Base-by-base conservation (phyloP, 2,113 vertebrate genomes). In the Nettapus auritus region DNA sequence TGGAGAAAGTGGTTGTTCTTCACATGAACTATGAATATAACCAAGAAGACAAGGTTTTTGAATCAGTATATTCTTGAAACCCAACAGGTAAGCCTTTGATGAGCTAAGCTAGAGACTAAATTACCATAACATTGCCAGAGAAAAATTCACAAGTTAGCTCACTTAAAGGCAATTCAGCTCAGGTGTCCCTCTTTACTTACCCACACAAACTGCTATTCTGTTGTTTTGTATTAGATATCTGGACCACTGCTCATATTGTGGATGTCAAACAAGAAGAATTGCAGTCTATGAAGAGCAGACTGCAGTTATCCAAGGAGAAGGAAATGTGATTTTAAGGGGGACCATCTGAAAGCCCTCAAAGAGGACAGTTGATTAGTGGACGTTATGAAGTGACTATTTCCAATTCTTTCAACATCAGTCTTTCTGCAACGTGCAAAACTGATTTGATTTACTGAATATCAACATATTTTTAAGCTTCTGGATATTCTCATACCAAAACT, bases 151-250 rank as follows among this genome's bases (percentile, higher is more conserved):
- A 48, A 21, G 13, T 46, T 38, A 56, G 25, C 7, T 89, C 33
- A 60, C 52, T 52, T 29, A 14, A 80, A 81, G 17, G 56, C 33
- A 75, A 59, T 59, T 70, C 28, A 29, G 16, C 26, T 29, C 7
- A 9, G 11, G 19, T 34, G 23, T 76, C 18, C 22, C 38, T 53
- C 0, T 10, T 81, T 59, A 25, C 33, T 44, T 22, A 31, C 3
- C 6, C 42, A 13, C 0, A 2, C 19, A 60, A 60, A 42, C 3
- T 0, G 7, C 19, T 57, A 11, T 12, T 48, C 67, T 62, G 11
- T 4, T 76, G 42, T 19, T 71, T 50, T 52, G 21, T 60, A n/a
- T 36, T 50, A 55, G 26, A 82, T 40, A 34, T 73, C 16, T 44
- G 50, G 14, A 38, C 14, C 33, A 17, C 46, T 14, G 22, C 62